phyloP scores from a whole-genome alignment of 2,797 vertebrate species.

The Tachyglossus aculeatus region DNA sequence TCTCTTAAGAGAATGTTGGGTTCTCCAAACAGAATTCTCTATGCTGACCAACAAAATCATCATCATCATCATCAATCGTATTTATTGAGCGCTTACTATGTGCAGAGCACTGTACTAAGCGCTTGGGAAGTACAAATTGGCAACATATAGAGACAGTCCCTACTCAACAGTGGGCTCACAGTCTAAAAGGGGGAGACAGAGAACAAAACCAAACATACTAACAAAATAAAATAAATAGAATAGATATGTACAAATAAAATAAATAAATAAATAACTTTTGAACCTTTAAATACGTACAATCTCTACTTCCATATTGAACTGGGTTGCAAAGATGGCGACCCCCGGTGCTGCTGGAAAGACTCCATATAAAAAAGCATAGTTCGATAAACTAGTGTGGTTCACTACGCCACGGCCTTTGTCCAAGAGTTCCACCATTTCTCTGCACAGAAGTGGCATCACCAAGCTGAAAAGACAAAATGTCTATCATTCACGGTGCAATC shows the following conservation, averaged over 20 bases:
- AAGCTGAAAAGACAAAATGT: conserved; percentile 78
- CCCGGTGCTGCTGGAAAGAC: conserved; percentile 95
- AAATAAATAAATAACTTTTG: not conserved
- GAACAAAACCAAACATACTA: too few relatives aligned
- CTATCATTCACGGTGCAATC: not conserved
- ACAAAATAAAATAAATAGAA: too few relatives aligned
- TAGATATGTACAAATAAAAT: too few relatives aligned
- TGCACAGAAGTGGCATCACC: conserved; percentile 92
- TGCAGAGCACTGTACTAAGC: too few relatives aligned
- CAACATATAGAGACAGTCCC: too few relatives aligned
- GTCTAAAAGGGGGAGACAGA: too few relatives aligned
- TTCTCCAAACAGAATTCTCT: conserved; percentile 11
- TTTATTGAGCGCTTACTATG: too few relatives aligned
- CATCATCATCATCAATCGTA: conserved; percentile 2
- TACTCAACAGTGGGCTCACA: too few relatives aligned
- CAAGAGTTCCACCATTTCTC: conserved; percentile 93
- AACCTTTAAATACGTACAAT: conserved; percentile 83
- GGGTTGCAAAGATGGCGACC: conserved; percentile 94
- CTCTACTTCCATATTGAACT: conserved; percentile 96
- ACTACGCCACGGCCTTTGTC: conserved; percentile 76
- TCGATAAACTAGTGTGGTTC: conserved; percentile 94
- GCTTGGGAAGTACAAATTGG: too few relatives aligned
- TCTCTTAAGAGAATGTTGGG: conserved; percentile 17
- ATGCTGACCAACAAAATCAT: not conserved
- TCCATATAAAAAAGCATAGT: conserved; percentile 97